These are phyloP conservation scores for Willowsia nigromaculata DNA, from an alignment of 2,888 invertebrate species.

Conservation along the genomic window DNA sequence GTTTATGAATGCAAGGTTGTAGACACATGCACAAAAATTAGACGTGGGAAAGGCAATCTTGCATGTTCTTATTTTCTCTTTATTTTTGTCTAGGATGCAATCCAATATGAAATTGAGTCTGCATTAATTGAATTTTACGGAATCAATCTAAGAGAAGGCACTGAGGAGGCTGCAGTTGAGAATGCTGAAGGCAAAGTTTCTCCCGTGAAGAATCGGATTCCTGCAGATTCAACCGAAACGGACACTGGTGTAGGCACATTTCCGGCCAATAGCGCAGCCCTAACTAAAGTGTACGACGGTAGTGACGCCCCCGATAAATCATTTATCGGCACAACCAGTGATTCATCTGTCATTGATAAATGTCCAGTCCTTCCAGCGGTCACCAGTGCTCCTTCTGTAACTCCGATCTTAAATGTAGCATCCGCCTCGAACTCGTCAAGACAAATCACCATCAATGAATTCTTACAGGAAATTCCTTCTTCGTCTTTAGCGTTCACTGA, in stretches of 20 bases:
- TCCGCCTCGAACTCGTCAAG: background rate
- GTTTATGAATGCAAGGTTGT: no score
- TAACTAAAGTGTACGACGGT: no score
- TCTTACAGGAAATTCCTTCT: slow-evolving; percentile 69
- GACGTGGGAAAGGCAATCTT: no score
- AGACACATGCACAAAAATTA: no score
- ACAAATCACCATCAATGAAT: slow-evolving; percentile 42
- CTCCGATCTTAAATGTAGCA: background rate
- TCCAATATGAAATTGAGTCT: slow-evolving; percentile 33
- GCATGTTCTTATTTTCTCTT: slow-evolving; percentile 7
- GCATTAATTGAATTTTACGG: slow-evolving; percentile 59
- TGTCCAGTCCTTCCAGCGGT: background rate
- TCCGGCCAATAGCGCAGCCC: no score
- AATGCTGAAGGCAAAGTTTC: background rate
- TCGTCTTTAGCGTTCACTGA: slow-evolving; percentile 48
- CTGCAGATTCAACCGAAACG: no score
- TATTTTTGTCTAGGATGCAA: slow-evolving; percentile 44
- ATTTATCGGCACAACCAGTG: no score
- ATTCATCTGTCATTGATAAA: no score
- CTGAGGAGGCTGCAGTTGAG: background rate
- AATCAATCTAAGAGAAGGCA: slow-evolving; percentile 29
- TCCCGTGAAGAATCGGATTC: no score
- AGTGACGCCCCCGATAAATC: no score
- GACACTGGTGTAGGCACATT: no score
- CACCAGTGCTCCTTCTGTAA: background rate